These are phyloP conservation scores for Allophyes oxyacanthae DNA, from an alignment of 2,888 invertebrate genomes.

Conservation along the genomic window DNA sequence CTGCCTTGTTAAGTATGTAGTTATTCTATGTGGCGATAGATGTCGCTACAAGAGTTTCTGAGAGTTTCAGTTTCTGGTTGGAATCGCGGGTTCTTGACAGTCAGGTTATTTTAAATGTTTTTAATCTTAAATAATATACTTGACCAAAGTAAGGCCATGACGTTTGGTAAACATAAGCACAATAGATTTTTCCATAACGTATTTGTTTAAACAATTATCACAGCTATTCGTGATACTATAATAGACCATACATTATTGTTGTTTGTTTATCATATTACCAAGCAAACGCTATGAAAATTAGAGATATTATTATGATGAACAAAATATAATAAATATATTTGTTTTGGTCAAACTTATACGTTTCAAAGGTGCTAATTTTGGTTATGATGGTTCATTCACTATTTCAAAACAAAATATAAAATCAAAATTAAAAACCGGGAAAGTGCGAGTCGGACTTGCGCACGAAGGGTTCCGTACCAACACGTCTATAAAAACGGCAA, in stretches of 20 bases:
- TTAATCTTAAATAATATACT: not conserved
- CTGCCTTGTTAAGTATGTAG: no score
- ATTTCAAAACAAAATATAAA: no score
- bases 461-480: no score
- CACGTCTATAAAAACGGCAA: no score
- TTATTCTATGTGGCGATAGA: no score
- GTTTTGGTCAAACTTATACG: not conserved
- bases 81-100: no score
- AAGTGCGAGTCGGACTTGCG: no score
- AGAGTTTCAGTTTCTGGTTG: no score
- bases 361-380: slow-evolving; percentile 3
- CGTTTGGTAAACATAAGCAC: slow-evolving; percentile 1
- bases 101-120: no score
- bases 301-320: not conserved
- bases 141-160: not conserved
- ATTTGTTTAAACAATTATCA: slow-evolving; percentile 32
- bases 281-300: slow-evolving; percentile 1
- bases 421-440: no score
- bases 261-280: slow-evolving; percentile 28
- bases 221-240: slow-evolving; percentile 40
- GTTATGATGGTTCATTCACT: not conserved
- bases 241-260: slow-evolving; percentile 33
- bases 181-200: slow-evolving; percentile 22
- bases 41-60: no score
- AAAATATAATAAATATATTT: slow-evolving; percentile 12